Evolutionary conservation across 2,888 invertebrate genomes (phyloP).

Genomic region (Tyria jacobaeae): DNA sequence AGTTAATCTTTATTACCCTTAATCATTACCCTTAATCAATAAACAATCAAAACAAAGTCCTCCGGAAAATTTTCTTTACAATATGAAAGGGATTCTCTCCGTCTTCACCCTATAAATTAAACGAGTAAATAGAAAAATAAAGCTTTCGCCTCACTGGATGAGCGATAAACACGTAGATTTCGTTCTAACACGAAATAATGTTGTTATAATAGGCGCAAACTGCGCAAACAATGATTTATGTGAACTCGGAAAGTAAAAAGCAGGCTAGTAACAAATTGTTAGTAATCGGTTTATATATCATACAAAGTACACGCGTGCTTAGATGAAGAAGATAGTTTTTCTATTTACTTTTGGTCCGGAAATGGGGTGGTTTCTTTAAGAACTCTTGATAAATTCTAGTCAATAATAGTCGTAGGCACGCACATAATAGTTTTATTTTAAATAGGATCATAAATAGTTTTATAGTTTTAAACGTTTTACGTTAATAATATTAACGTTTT

Average conservation of each 20-base stretch:
- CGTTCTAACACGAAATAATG: constrained; percentile 58
- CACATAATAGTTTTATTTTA: too few relatives aligned
- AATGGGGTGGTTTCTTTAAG: too few relatives aligned
- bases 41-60: constrained; percentile 6
- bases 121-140: constrained; percentile 59
- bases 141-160: constrained; percentile 48
- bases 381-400: neutral
- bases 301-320: constrained; percentile 1
- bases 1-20: neutral
- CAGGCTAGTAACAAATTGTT: constrained; percentile 33
- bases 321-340: neutral
- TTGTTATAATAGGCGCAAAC: constrained; percentile 51
- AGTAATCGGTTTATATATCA: constrained; percentile 46
- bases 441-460: too few relatives aligned
- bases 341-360: neutral
- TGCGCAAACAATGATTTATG: constrained; percentile 49
- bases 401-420: neutral
- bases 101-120: constrained; percentile 44
- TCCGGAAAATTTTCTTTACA: neutral
- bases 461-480: too few relatives aligned
- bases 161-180: constrained; percentile 56
- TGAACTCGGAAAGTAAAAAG: constrained; percentile 16
- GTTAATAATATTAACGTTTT: too few relatives aligned
- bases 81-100: constrained; percentile 29
- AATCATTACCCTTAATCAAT: neutral